A percentile compares a stretch with the other conserved stretches of the same genome.
Evolutionary conservation across 2,888 invertebrate genomes (phyloP).

Genomic region (Pardosa pseudoannulata): DNA sequence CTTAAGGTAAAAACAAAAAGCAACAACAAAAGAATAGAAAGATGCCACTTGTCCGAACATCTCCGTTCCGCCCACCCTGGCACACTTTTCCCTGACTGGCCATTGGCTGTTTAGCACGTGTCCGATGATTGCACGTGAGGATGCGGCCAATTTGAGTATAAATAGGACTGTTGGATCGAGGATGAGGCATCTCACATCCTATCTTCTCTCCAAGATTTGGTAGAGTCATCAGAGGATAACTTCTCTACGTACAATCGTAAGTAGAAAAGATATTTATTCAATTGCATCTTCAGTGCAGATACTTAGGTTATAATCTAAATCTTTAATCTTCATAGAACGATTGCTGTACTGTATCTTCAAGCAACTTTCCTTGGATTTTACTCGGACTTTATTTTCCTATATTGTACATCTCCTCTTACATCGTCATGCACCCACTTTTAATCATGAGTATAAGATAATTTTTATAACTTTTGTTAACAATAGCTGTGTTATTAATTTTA

Average conservation of each 20-base stretch:
- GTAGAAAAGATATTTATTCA: too few relatives aligned
- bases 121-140: constrained; percentile 37
- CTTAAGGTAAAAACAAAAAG: not conserved
- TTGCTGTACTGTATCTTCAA: too few relatives aligned
- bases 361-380: too few relatives aligned
- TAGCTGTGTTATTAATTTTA: too few relatives aligned
- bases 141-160: constrained; percentile 35
- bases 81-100: constrained; percentile 44
- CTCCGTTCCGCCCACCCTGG: constrained; percentile 53
- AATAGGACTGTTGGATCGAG: constrained; percentile 29
- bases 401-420: too few relatives aligned
- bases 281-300: too few relatives aligned
- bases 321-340: too few relatives aligned
- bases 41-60: constrained; percentile 27
- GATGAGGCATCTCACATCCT: constrained; percentile 36
- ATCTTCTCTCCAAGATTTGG: not conserved
- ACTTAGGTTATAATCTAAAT: too few relatives aligned
- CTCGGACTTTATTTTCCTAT: too few relatives aligned
- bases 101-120: constrained; percentile 63
- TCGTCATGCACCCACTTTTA: too few relatives aligned
- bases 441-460: too few relatives aligned
- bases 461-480: too few relatives aligned
- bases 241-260: constrained; percentile 23
- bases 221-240: constrained; percentile 16
- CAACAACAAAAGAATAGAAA: constrained; percentile 2